Evolutionary conservation across 2,113 vertebrate genomes (phyloP).

Genomic region (Xyliphius kryptos): DNA sequence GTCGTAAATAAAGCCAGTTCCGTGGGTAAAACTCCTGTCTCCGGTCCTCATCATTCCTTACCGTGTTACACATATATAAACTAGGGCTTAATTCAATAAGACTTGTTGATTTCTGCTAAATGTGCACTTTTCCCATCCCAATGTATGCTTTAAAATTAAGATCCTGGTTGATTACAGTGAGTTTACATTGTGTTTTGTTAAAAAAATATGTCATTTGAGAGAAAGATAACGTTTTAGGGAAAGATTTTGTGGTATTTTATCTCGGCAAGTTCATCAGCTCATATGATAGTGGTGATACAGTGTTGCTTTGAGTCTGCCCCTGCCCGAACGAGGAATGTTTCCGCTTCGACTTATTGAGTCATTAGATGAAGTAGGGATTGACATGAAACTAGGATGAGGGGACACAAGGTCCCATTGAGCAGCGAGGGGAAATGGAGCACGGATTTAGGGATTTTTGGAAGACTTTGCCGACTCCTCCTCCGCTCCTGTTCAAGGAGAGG

Average conservation of each 20-base stretch:
- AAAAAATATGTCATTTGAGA: too few relatives aligned
- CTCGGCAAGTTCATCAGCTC: not conserved
- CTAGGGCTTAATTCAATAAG: too few relatives aligned
- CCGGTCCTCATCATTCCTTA: too few relatives aligned
- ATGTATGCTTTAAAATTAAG: not conserved
- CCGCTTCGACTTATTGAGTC: constrained; percentile 32
- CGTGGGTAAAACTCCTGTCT: too few relatives aligned
- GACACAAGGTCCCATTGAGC: constrained; percentile 38
- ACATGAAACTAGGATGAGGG: not conserved
- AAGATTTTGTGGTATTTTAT: not conserved
- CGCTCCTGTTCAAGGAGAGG: constrained; percentile 18
- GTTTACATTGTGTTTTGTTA: too few relatives aligned
- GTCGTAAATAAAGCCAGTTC: too few relatives aligned
- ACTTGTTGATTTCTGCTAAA: too few relatives aligned
- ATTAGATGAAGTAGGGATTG: constrained; percentile 28
- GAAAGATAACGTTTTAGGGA: not conserved
- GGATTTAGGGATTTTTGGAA: constrained; percentile 38
- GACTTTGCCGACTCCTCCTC: constrained; percentile 16
- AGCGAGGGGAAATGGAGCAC: constrained; percentile 18
- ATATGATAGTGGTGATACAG: not conserved
- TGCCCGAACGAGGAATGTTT: constrained; percentile 26
- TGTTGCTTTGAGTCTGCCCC: not conserved
- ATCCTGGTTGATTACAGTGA: too few relatives aligned
- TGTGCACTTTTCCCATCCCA: not conserved
- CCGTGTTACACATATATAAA: too few relatives aligned